These are phyloP conservation scores for Copsychus sechellarum DNA, from an alignment of 2,113 vertebrate species.

Conservation along the genomic window DNA sequence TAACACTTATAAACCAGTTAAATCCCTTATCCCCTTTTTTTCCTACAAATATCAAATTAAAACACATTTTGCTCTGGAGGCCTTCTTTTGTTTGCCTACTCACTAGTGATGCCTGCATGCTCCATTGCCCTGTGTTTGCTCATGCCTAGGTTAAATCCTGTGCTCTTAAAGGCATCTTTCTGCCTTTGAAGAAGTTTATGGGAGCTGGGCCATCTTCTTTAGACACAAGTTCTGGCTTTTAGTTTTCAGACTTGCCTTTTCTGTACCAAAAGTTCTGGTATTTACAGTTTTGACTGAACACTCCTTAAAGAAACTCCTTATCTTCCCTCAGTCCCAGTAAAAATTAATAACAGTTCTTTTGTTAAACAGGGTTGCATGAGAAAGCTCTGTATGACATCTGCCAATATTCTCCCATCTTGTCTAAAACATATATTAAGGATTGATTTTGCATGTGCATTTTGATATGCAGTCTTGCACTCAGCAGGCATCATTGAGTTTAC, in stretches of 20 bases:
- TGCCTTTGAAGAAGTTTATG: background rate
- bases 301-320: background rate
- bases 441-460: background rate
- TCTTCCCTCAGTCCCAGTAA: background rate
- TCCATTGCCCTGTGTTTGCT: background rate
- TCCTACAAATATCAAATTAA: slow-evolving; percentile 26
- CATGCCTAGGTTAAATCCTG: background rate
- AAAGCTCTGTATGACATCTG: background rate
- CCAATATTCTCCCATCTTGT: background rate
- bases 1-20: background rate
- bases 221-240: background rate
- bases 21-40: background rate
- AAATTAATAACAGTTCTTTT: background rate
- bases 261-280: background rate
- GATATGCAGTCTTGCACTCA: fast-evolving
- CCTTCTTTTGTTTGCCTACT: background rate
- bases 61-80: slow-evolving; percentile 21
- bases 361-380: background rate
- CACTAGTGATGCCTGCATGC: background rate
- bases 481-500: background rate
- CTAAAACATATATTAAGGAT: background rate
- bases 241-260: background rate
- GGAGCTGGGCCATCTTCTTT: background rate
- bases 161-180: fast-evolving
- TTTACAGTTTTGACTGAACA: background rate